Evolutionary conservation across 2,888 invertebrate genomes (phyloP), one percentile per base, ranked within the genome.

Genomic region (Noctua fimbriata): DNA sequence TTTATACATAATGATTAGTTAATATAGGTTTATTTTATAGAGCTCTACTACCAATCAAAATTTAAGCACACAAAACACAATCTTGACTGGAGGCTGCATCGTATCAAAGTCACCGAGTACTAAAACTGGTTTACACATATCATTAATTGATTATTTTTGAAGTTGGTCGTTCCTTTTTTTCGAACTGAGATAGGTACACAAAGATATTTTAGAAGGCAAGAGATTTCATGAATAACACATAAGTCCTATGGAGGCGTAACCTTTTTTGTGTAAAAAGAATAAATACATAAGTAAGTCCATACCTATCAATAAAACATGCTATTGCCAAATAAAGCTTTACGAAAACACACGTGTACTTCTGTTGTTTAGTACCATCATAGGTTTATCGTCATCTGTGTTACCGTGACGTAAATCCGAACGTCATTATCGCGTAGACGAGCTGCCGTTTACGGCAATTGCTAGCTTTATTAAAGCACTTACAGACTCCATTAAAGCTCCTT

Each of bases 221-320:
- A 66, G 24, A 83, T 81, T 84, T 60, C 73, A 85, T 82, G 85
- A 85, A 85, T 85, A 85, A 85, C 24, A 28, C 81, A 82, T 82
- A 66, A 63, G 9, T n/a, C 44, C 58, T n/a, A 16, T n/a, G 36
- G 36, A 52, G 21, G 18, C 12, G 12, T 44, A 79, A 79, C 72
- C 79, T 78, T 79, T 78, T 78, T 49, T 73, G 24, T 73, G 36
- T 66, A n/a, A 28, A 49, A 70, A 66, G 69, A 70, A 85, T 80
- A 80, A 58, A 83, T 81, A 75, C 65, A 83, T 81, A 83, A 58
- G 79, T 55, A 49, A 79, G 14, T 36, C 32, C 16, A 32, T 1
- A 28, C n/a, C 16, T 66, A 73, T 80, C 58, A 79, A 84, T 82
- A 82, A 79, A 82, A 79, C 69, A 82, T 79, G 12, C 18, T 49